Base-by-base conservation (phyloP, 2,888 invertebrate species). In the Girardia tigrina region DNA sequence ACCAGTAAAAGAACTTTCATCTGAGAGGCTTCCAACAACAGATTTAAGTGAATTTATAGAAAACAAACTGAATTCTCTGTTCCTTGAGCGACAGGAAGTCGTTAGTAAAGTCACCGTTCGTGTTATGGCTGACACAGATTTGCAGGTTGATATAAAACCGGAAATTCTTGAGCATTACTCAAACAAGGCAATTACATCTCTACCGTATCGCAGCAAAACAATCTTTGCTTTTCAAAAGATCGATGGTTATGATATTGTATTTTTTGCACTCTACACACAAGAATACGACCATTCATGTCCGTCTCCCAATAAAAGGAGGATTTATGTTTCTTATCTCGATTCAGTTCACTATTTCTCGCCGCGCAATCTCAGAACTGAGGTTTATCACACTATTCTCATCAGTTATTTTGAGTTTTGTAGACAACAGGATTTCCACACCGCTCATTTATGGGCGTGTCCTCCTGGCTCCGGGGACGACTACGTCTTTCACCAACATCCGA, bases 401-500 rank as follows among this genome's bases (percentile, higher is more conserved):
- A 56, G n/a, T 16, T 56, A 56, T n/a, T n/a, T 56, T 23, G 56
- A 56, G 20, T 56, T 20, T 56, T 56, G 56, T 16, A 4, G n/a
- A 16, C 56, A 56, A n/a, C 56, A 56, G n/a, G 20, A 56, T 6
- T 56, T 20, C 56, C 56, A 20, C 56, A 56, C 56, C n/a, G 56
- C 56, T n/a, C 56, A 56, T 56, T 23, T 56, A 6, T 56, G 56
- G 56, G n/a, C 56, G n/a, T 56, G 56, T 16, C 56, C 56, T 2
- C 56, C 56, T 4, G 56, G 56, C 23, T 56, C 56, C n/a, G 56
- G 56, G n/a, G 56, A 56, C 56, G 56, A 56, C 23, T 56, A 56
- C n/a, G 56, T 56, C 20, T 56, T 56, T n/a, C 56, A 56, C 23
- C 56, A 56, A n/a, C 56, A 56, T n/a, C 56, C 56, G n/a, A 56